Evolutionary conservation across 2,888 invertebrate genomes (phyloP).

Genomic region (Pterostichus niger): DNA sequence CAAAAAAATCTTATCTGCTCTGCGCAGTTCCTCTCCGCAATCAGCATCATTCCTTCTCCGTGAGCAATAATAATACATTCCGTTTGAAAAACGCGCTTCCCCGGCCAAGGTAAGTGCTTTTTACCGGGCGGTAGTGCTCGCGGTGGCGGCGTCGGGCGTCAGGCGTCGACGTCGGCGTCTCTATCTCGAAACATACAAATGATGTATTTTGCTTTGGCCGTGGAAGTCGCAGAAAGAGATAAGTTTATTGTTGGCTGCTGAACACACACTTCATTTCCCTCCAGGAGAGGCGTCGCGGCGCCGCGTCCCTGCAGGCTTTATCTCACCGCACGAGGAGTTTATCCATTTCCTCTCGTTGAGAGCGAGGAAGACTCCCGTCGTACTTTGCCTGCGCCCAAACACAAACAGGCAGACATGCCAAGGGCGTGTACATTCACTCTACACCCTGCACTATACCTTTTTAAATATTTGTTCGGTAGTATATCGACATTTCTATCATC

Average conservation of each 20-base stretch:
- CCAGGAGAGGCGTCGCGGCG: constrained; percentile 70
- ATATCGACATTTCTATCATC: too few species aligned
- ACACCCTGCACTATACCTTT: neutral
- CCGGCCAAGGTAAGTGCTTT: constrained; percentile 59
- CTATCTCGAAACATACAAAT: constrained; percentile 75
- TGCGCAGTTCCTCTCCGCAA: constrained; percentile 56
- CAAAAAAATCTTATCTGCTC: constrained; percentile 47
- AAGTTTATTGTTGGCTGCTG: constrained; percentile 76
- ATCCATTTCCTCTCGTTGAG: constrained; percentile 75
- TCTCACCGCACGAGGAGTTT: constrained; percentile 75
- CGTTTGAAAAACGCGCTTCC: constrained; percentile 59
- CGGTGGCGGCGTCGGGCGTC: constrained; percentile 2
- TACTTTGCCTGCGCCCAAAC: neutral
- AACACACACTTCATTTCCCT: constrained; percentile 76
- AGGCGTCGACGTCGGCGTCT: constrained; percentile 31
- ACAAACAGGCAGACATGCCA: neutral
- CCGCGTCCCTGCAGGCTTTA: constrained; percentile 71
- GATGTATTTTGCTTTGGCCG: constrained; percentile 75
- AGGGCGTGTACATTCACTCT: neutral
- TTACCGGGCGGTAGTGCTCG: constrained; percentile 37
- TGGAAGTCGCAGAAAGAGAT: constrained; percentile 76
- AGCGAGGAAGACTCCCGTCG: neutral
- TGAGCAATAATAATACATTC: constrained; percentile 66
- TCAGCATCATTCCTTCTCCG: constrained; percentile 60
- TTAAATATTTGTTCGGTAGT: too few species aligned